phyloP scores from a whole-genome alignment of 1,140 invertebrate species.

The Fopius arisanus region DNA sequence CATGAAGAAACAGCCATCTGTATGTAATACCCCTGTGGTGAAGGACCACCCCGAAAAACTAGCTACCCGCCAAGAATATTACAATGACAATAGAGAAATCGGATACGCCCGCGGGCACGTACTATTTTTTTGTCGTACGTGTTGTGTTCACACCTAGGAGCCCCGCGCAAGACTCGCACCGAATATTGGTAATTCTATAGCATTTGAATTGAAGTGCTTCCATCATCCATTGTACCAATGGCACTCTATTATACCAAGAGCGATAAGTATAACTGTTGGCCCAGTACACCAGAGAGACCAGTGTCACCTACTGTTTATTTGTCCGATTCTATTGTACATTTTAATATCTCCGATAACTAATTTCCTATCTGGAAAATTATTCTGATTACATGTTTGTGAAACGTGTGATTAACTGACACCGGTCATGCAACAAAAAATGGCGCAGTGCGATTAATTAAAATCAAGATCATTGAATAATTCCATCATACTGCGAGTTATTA shows the following conservation, averaged over 20 bases:
- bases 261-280: not conserved
- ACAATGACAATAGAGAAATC: slow-evolving; percentile 65
- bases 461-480: not conserved
- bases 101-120: slow-evolving; percentile 59
- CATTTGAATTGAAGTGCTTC: slow-evolving; percentile 42
- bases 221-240: slow-evolving; percentile 39
- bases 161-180: slow-evolving; percentile 22
- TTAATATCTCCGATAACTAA: not conserved
- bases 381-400: not conserved
- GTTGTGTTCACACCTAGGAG: slow-evolving; percentile 36
- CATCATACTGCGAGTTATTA: not conserved
- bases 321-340: not conserved
- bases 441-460: not conserved
- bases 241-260: slow-evolving; percentile 26
- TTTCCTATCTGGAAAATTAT: not conserved
- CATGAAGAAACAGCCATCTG: slow-evolving; percentile 64
- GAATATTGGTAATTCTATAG: slow-evolving; percentile 41
- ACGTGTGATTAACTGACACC: not conserved
- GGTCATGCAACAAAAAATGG: not conserved
- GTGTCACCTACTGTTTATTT: not conserved
- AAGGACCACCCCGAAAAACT: slow-evolving; percentile 62
- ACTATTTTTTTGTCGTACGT: slow-evolving; percentile 41
- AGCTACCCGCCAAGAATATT: slow-evolving; percentile 59
- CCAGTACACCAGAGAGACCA: not conserved
- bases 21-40: slow-evolving; percentile 62